Base-by-base conservation (phyloP, 1,140 invertebrate species). In the Rhopalosiphum maidis region DNA sequence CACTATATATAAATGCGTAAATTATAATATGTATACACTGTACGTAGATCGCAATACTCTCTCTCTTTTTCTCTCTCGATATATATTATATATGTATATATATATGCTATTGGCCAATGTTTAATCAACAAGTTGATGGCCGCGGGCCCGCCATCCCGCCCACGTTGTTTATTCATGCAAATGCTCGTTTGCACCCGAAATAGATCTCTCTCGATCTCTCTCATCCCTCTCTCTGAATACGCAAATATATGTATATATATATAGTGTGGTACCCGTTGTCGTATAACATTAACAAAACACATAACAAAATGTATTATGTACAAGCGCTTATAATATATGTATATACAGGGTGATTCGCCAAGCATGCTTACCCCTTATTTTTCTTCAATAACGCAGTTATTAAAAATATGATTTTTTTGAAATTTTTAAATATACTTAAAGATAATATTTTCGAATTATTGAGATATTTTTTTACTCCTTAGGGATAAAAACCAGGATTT, bases 91-190 rank as follows among this genome's bases (percentile, higher is more conserved):
- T 41, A 43, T 23, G 25, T 41, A 43, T 48, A 51, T 3, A 21
- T n/a, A 30, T 25, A n/a, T n/a, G 11, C n/a, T 18, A 9, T 51
- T 15, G 87, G 48, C n/a, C 48, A 8, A 82, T 82, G 90, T 91
- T 91, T 91, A 91, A 91, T 91, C 90, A 91, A 91, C 90, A 91
- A 91, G 90, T 91, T 91, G 90, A 91, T 83, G 90, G 68, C 90
- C 90, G 60, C 43, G 90, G 43, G 60, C 60, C 43, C 55, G 25
- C 37, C 18, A n/a, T n/a, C 51, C 55, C 86, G 0, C 46, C 46
- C 43, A n/a, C 86, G 48, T 43, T 91, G 90, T 91, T 91, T 91
- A 60, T 91, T 91, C 41, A 91, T 91, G 90, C n/a, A 91, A 91
- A 91, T 77, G 41, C 37, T 55, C 48, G 54, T 41, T 55, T 51